Percentiles rank a stretch among this genome's conserved stretches.
phyloP scores from a whole-genome alignment of 2,797 vertebrate species.

The Sternarchorhynchus goeldii region DNA sequence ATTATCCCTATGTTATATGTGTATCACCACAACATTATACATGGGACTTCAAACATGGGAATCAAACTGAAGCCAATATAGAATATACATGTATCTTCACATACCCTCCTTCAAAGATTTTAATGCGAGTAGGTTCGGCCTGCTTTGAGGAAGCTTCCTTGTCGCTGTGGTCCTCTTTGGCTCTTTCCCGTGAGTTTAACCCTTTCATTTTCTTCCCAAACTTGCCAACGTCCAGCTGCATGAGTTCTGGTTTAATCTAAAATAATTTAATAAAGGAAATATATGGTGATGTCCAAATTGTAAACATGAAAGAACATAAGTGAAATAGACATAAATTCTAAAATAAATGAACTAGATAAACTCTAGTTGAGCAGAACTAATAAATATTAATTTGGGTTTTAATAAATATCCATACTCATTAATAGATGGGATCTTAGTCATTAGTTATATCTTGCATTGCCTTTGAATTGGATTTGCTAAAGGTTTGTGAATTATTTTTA shows the following conservation, averaged over 20 bases:
- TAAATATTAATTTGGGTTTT: not conserved
- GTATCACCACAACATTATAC: slow-evolving; percentile 27
- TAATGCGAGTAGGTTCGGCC: slow-evolving; percentile 91
- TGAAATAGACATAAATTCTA: not conserved
- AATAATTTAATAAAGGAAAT: slow-evolving; percentile 59
- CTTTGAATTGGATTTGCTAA: not conserved
- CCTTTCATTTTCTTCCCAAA: slow-evolving; percentile 92
- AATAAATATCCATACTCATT: not conserved
- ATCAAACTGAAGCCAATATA: not conserved
- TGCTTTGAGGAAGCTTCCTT: slow-evolving; percentile 88
- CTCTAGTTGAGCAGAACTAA: no score
- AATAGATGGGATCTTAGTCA: not conserved
- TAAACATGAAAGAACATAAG: slow-evolving; percentile 1
- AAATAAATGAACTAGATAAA: no score
- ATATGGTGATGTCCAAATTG: slow-evolving; percentile 1
- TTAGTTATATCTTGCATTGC: not conserved
- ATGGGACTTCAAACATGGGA: slow-evolving; percentile 26
- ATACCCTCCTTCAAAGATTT: slow-evolving; percentile 99
- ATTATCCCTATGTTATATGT: slow-evolving; percentile 21
- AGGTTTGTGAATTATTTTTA: not conserved
- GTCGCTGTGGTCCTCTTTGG: slow-evolving; percentile 89
- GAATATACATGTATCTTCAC: slow-evolving; percentile 52
- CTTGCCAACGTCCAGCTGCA: slow-evolving; percentile 86
- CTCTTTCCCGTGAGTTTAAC: slow-evolving; percentile 86
- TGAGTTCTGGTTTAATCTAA: slow-evolving; percentile 91